Conservation (phyloP, 2,888 invertebrate genomes). For the Lutraria lutraria region DNA sequence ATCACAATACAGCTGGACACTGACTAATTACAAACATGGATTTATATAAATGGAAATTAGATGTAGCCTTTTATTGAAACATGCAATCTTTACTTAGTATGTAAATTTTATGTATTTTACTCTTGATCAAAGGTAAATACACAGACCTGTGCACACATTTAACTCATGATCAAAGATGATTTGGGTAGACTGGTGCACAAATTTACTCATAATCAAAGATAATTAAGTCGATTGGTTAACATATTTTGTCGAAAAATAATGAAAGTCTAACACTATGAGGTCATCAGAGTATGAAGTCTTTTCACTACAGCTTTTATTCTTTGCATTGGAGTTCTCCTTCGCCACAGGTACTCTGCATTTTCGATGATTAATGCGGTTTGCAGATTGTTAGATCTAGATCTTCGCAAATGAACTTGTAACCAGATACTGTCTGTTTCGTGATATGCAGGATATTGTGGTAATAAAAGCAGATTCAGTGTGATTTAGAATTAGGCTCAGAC, state of each 20-base stretch:
- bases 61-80: background rate
- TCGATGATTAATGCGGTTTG: conserved; percentile 13
- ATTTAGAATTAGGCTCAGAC: background rate
- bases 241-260: conserved; percentile 7
- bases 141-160: background rate
- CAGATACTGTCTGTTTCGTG: conserved; percentile 5
- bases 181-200: background rate
- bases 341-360: conserved; percentile 7
- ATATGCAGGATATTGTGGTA: background rate
- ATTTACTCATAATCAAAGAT: background rate
- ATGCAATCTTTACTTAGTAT: background rate
- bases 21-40: background rate
- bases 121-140: background rate
- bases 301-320: background rate
- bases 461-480: conserved; percentile 3
- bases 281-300: background rate
- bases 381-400: conserved; percentile 2
- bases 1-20: background rate
- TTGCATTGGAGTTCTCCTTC: background rate
- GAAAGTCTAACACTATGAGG: background rate
- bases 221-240: background rate
- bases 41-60: background rate
- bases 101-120: background rate
- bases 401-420: conserved; percentile 18
- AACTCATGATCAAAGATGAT: no score